Evolutionary conservation across 2,797 vertebrate genomes (phyloP), one percentile per base, ranked within the genome.

Genomic region (Argentina silus): DNA sequence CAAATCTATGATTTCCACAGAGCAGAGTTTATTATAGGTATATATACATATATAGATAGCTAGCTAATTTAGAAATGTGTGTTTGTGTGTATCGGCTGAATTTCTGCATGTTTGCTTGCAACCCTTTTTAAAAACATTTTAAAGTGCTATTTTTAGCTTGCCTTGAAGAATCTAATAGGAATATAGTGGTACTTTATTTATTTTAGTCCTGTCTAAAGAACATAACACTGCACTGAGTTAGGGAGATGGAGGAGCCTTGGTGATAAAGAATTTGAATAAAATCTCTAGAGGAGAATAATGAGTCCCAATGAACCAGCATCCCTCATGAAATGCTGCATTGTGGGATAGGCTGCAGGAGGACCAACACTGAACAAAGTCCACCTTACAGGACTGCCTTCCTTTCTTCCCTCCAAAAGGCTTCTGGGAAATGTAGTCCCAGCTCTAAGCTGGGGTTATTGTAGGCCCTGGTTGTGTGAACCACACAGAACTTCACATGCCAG

Each of bases 21-120:
- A 85, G 83, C 90, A 89, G 86, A 92, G 84, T 88, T 89, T 88
- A 87, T 86, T 57, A 84, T 70, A 83, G 79, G 85, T 74, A 79
- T 86, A 85, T 56, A 78, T 75, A 65, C 51, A 78, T 88, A 88
- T 77, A 78, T 83, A 81, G 63, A 81, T 84, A 76, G n/a, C 43
- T 84, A 76, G n/a, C 43, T 51, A 69, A 79, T 74, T 84, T 87
- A 88, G 77, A 85, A 91, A 85, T 90, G 92, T 93, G 89, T 93
- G 85, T 92, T 93, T 78, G 81, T 92, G 86, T 85, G 87, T 91
- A 91, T 83, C 59, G 73, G 91, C 86, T 91, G 89, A 91, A 23
- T 92, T 88, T 92, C 86, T 93, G 93, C 93, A 94, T 89, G 94
- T 90, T 92, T 87, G 90, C 91, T 93, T 91, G 91, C 88, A 85